These are phyloP conservation scores for Caenorhabditis angaria DNA, from an alignment of 2,888 invertebrate species.

Conservation along the genomic window DNA sequence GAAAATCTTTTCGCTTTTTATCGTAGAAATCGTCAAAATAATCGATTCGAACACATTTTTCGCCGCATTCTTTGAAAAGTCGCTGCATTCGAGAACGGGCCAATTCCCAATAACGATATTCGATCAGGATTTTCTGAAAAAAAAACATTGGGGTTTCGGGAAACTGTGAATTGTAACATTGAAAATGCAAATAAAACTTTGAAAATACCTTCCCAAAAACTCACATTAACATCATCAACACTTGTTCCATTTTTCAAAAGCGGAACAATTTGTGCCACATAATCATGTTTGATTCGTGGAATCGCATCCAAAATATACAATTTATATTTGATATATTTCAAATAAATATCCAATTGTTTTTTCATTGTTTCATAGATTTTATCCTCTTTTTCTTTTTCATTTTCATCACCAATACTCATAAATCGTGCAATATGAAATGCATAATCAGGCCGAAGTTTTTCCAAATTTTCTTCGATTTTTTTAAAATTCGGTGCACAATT, in stretches of 20 bases:
- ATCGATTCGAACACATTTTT: background rate
- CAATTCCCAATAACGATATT: background rate
- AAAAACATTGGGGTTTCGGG: too few species aligned
- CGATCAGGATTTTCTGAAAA: conserved; percentile 5
- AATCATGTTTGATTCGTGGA: conserved; percentile 6
- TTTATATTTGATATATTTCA: conserved; percentile 13
- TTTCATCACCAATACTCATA: conserved; percentile 2
- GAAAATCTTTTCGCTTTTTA: background rate
- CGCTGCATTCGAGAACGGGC: background rate
- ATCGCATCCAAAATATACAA: conserved; percentile 14
- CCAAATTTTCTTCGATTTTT: conserved; percentile 4
- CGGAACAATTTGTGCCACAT: background rate
- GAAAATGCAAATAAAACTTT: too few species aligned
- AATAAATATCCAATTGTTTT: conserved; percentile 6
- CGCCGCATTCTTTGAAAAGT: background rate
- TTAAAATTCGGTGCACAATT: background rate
- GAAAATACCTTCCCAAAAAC: too few species aligned
- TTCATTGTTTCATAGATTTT: conserved; percentile 17
- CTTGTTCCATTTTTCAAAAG: conserved; percentile 2
- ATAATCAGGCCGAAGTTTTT: conserved; percentile 13
- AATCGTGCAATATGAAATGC: conserved; percentile 16
- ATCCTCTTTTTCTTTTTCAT: conserved; percentile 6
- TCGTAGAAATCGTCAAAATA: background rate
- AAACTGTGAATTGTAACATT: background rate
- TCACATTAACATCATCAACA: background rate